Percentiles rank a stretch among this genome's conserved stretches.
These are phyloP conservation scores for Cosmia trapezina DNA, from an alignment of 2,888 invertebrate species.

Conservation along the genomic window DNA sequence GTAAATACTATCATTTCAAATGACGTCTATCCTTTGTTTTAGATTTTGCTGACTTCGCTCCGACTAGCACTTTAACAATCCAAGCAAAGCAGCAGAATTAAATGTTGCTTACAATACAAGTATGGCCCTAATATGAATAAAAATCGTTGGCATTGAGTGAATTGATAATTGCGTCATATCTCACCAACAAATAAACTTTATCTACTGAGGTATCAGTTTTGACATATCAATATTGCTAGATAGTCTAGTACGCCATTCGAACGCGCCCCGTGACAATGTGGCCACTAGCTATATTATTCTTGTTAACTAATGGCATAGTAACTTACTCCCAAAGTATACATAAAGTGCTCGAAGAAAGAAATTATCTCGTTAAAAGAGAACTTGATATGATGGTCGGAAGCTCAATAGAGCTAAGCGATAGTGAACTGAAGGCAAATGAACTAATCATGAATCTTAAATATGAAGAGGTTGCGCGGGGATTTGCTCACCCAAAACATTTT, in stretches of 20 bases:
- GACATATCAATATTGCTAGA: constrained; percentile 65
- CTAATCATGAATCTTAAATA: constrained; percentile 91
- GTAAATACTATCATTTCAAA: neutral
- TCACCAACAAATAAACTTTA: constrained; percentile 33
- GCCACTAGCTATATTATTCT: constrained; percentile 62
- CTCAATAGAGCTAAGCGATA: constrained; percentile 85
- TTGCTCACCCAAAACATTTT: constrained; percentile 87
- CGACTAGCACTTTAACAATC: neutral
- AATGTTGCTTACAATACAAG: constrained; percentile 14
- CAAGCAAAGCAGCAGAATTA: constrained; percentile 9
- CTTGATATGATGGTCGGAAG: constrained; percentile 87
- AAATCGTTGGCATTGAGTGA: constrained; percentile 15
- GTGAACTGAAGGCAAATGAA: constrained; percentile 89
- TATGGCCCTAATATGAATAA: constrained; percentile 7
- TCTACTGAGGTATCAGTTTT: constrained; percentile 53
- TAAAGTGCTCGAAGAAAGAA: constrained; percentile 75
- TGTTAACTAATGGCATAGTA: constrained; percentile 50
- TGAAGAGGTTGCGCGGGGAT: constrained; percentile 86
- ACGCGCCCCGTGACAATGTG: constrained; percentile 68
- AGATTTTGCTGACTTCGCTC: constrained; percentile 22
- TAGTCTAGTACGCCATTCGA: constrained; percentile 45
- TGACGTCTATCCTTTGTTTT: constrained; percentile 15
- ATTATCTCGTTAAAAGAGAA: constrained; percentile 87
- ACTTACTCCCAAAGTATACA: constrained; percentile 54
- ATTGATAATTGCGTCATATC: constrained; percentile 45